Base-by-base conservation (phyloP, 1,140 invertebrate genomes). In the Drosophila navojoa region DNA sequence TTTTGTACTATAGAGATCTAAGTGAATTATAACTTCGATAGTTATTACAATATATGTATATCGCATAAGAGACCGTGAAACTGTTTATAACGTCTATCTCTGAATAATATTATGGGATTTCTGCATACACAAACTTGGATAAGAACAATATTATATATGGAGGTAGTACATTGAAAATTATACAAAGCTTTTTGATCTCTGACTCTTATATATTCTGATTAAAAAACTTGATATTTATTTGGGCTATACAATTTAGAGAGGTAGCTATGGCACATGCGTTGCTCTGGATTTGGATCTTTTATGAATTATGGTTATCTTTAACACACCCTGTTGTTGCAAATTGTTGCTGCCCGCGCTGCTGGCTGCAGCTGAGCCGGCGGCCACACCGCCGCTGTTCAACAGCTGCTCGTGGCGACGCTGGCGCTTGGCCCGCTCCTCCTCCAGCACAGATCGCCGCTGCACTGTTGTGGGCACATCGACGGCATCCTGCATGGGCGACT, bases 401-500 rank as follows among this genome's bases (percentile, higher is more conserved):
- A 79, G 68, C 59, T 81, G 87, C 66, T 90, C 90, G 60, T 92
- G 85, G 7, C 87, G 77, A 1, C 91, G 85, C 63, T 91, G 85
- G 1, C 91, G 77, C 67, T 91, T 91, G 59, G 90, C 74, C 0
- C 89, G 84, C 54, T 92, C 91, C 53, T 92, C 91, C 27, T 91
- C 91, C 47, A 92, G 64, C 22, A 92, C 84, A 1, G 91, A 92
- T 5, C 91, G 91, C 10, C 91, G 75, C 35, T 91, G 91, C 5
- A 86, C 82, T 0, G 77, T 79, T 35, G 77, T 78, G 13, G 89
- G 87, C 44, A 90, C 58, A 60, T 92, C 91, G 27, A 89, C 89
- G 5, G 86, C 73, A 77, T 92, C 91, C 64, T 91, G 79, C 71
- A 91, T 91, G 32, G 91, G 91, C 10, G 91, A 92, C 71, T 92